Percentiles rank a stretch among this genome's conserved stretches.
These are phyloP conservation scores for Coracias cyanogaster DNA, from an alignment of 2,797 vertebrate genomes.

Conservation along the genomic window DNA sequence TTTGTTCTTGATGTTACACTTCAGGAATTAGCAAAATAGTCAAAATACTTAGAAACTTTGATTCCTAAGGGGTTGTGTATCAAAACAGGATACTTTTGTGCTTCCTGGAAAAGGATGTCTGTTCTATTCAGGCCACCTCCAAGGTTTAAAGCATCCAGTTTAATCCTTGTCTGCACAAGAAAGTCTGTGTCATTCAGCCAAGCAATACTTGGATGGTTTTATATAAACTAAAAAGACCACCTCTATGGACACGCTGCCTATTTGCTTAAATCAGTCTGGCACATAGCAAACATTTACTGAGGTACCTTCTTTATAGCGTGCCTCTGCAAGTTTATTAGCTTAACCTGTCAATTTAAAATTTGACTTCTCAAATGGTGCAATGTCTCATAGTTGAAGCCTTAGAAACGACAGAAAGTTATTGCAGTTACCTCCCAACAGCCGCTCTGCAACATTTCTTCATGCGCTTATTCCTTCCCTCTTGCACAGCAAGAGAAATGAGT, in stretches of 20 bases:
- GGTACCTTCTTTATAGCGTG: background rate
- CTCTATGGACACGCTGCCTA: background rate
- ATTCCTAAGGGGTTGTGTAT: background rate
- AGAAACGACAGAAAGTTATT: background rate
- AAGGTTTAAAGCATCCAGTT: background rate
- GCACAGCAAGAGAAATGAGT: background rate
- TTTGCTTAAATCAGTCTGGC: background rate
- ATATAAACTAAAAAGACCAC: background rate
- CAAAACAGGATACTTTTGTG: background rate
- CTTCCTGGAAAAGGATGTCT: background rate
- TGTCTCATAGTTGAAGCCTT: background rate
- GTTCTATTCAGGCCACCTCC: background rate
- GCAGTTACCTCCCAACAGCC: background rate
- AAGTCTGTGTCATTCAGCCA: background rate
- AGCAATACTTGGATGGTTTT: background rate
- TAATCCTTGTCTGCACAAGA: conserved; percentile 21
- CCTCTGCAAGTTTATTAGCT: background rate
- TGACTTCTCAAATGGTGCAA: background rate
- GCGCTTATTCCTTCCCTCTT: background rate
- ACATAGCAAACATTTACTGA: background rate
- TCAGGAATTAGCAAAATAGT: background rate
- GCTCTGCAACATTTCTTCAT: background rate
- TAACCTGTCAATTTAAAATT: background rate
- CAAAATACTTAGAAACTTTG: background rate
- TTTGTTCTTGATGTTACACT: background rate